These are phyloP conservation scores for Oscheius onirici DNA, from an alignment of 2,888 invertebrate species.

Conservation along the genomic window DNA sequence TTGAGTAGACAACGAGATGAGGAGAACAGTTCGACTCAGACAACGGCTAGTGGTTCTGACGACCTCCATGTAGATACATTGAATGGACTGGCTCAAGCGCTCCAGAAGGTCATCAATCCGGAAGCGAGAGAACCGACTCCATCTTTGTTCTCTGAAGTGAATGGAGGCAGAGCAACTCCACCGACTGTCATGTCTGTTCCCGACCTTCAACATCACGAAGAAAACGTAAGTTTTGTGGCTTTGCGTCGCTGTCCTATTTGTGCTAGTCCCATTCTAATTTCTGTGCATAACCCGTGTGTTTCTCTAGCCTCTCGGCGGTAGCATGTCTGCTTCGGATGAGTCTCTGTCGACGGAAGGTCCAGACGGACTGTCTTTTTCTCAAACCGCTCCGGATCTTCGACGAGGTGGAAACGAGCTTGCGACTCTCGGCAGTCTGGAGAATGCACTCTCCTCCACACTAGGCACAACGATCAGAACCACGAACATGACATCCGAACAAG, in stretches of 20 bases:
- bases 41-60: slow-evolving; percentile 35
- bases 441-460: slow-evolving; percentile 54
- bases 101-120: slow-evolving; percentile 62
- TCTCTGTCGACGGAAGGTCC: slow-evolving; percentile 25
- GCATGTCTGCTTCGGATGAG: slow-evolving; percentile 26
- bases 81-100: slow-evolving; percentile 62
- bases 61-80: slow-evolving; percentile 63
- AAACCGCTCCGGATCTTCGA: slow-evolving; percentile 34
- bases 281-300: slow-evolving; percentile 19
- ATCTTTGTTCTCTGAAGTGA: slow-evolving; percentile 1
- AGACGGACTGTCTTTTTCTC: slow-evolving; percentile 38
- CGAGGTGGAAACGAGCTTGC: slow-evolving; percentile 42
- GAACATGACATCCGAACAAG: slow-evolving; percentile 2
- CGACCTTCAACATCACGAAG: slow-evolving; percentile 19
- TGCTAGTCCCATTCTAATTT: background rate
- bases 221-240: background rate
- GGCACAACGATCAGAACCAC: slow-evolving; percentile 45
- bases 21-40: slow-evolving; percentile 33
- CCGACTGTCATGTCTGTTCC: slow-evolving; percentile 9
- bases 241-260: background rate
- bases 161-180: slow-evolving; percentile 6
- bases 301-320: slow-evolving; percentile 14
- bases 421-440: slow-evolving; percentile 53
- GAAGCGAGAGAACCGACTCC: slow-evolving; percentile 58
- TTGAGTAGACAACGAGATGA: slow-evolving; percentile 31